Conservation (phyloP, 2,113 vertebrate species). For the Ginglymostoma cirratum region DNA sequence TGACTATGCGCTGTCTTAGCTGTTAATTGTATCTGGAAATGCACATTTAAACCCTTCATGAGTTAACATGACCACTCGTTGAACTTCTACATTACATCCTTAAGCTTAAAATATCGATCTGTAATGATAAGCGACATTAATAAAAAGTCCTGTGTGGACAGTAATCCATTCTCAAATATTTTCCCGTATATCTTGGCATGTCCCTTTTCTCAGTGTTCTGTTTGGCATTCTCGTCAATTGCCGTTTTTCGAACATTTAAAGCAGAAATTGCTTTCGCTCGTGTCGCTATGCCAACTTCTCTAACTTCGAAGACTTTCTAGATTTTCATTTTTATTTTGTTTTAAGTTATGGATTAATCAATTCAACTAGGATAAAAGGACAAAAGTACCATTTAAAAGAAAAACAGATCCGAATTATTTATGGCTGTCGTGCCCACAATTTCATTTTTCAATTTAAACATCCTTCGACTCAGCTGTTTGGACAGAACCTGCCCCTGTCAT, state of each 20-base stretch:
- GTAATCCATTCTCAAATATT: background rate
- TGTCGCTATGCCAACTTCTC: background rate
- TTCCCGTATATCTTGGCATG: background rate
- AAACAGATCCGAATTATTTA: background rate
- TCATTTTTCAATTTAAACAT: background rate
- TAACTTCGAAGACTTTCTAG: background rate
- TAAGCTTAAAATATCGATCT: constrained; percentile 11
- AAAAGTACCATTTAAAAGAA: too few relatives aligned
- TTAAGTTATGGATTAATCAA: background rate
- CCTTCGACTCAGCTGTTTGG: background rate
- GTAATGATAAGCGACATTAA: constrained; percentile 22
- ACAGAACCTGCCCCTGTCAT: too few relatives aligned
- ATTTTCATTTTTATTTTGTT: background rate
- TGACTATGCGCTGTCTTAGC: background rate
- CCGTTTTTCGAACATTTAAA: background rate
- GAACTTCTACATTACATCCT: background rate
- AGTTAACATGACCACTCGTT: background rate
- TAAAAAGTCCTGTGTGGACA: background rate
- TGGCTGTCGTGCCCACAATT: background rate
- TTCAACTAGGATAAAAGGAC: background rate
- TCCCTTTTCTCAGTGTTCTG: background rate
- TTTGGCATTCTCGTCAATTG: background rate
- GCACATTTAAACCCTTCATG: background rate
- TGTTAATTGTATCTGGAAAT: background rate
- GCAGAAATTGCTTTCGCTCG: background rate